phyloP scores from a whole-genome alignment of 2,797 vertebrate genomes.

The Sebastes baramenuke region DNA sequence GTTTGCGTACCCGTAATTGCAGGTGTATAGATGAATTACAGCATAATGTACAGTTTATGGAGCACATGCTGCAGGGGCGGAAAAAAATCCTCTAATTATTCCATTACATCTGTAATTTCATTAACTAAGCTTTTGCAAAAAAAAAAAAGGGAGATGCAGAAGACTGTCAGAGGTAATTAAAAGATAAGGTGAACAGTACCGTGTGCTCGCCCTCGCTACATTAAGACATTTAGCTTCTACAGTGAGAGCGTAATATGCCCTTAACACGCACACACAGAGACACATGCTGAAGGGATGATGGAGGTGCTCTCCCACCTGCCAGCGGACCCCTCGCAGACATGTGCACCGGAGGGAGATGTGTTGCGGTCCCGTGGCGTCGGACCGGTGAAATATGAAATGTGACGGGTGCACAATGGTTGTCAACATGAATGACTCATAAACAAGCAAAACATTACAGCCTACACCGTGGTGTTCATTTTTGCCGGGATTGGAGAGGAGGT shows the following conservation, averaged over 20 bases:
- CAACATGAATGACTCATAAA: constrained; percentile 74
- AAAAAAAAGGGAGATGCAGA: constrained; percentile 48
- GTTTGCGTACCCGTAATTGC: background rate
- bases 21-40: constrained; percentile 22
- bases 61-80: constrained; percentile 1
- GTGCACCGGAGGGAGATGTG: constrained; percentile 65
- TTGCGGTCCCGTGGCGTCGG: constrained; percentile 48
- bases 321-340: constrained; percentile 57
- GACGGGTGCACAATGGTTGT: constrained; percentile 77
- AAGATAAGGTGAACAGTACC: constrained; percentile 81
- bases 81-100: constrained; percentile 68
- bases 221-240: constrained; percentile 69
- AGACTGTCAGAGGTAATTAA: constrained; percentile 83
- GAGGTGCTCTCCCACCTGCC: constrained; percentile 69
- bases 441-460: constrained; percentile 60
- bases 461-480: constrained; percentile 51
- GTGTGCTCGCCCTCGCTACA: constrained; percentile 53
- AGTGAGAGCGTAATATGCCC: constrained; percentile 40
- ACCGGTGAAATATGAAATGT: constrained; percentile 74
- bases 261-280: constrained; percentile 11
- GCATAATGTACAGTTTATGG: constrained; percentile 7
- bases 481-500: constrained; percentile 32
- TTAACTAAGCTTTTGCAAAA: constrained; percentile 77
- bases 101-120: constrained; percentile 80
- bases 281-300: constrained; percentile 31